Percentiles rank a stretch among this genome's conserved stretches.
phyloP scores from a whole-genome alignment of 2,888 invertebrate genomes.

The Thysanoteuthis rhombus region DNA sequence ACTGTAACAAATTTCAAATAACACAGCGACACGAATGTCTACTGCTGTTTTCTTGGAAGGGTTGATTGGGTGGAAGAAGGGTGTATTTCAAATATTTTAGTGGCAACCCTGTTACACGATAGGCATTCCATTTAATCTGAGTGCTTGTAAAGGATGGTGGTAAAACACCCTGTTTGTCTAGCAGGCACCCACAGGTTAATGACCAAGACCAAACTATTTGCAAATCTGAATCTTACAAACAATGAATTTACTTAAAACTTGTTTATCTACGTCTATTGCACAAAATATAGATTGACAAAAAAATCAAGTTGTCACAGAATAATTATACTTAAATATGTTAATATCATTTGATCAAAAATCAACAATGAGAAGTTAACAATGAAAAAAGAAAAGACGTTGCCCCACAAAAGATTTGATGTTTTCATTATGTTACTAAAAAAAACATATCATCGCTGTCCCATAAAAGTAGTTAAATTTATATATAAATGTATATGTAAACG shows the following conservation, averaged over 20 bases:
- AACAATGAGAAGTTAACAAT: not conserved
- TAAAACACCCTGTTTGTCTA: no score
- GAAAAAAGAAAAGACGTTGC: not conserved
- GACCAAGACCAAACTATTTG: not conserved
- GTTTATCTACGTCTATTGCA: not conserved
- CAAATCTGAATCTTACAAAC: not conserved
- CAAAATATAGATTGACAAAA: constrained; percentile 12
- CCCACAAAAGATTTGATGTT: not conserved
- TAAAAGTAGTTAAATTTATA: no score
- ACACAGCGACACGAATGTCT: no score
- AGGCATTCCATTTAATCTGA: no score
- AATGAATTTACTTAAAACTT: not conserved
- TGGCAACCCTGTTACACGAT: no score
- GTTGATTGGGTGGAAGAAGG: no score
- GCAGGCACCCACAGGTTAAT: no score
- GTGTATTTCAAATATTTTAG: no score
- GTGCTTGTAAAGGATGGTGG: no score
- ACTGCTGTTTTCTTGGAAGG: no score
- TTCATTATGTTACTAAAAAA: not conserved
- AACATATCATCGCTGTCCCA: not conserved
- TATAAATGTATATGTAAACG: no score
- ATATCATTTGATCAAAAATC: not conserved
- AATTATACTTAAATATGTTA: not conserved
- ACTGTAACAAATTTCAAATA: not conserved
- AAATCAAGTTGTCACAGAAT: not conserved